Base-by-base conservation (phyloP, 2,113 vertebrate genomes). In the Redunca redunca region DNA sequence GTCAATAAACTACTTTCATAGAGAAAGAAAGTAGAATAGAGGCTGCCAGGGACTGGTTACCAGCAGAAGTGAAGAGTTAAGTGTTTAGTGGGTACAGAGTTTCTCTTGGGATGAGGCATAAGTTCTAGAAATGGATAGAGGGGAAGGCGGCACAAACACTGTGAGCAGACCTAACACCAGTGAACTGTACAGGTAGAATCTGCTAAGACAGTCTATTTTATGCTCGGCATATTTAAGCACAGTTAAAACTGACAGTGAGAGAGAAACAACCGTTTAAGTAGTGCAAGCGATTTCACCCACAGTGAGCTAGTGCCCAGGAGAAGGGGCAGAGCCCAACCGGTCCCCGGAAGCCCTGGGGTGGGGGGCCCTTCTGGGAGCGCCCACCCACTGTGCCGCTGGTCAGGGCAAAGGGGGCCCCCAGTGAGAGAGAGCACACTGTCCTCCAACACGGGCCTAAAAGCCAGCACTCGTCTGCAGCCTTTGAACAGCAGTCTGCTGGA, bases 341-440 rank as follows among this genome's bases (percentile, higher is more conserved):
- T 26, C 62, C 46, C 11, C 0, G 0, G 11, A 6, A 83, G 21
- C 16, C n/a, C 5, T 4, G 1, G 53, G 83, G 67, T 43, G 6
- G 23, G 2, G 53, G 21, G 33, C 13, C 25, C 28, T 4, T 13
- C 86, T 30, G 5, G 30, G 43, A n/a, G 52, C 40, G 11, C 3
- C n/a, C 9, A 0, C 23, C 21, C 36, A 5, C 36, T 0, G 2
- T 3, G 10, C 58, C 2, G 1, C 40, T 33, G 17, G 3, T 5
- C 4, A 78, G 50, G 80, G 9, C n/a, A 33, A 33, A 17, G 48
- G 16, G 28, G 2, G 7, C 10, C 25, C 30, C 40, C 2, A 16
- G 1, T 80, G 9, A 36, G 7, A 30, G 60, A 77, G 52, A 64
- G 9, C 19, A 14, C 25, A 0, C n/a, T 33, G 6, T 3, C 36